Percentiles rank a stretch among this genome's conserved stretches.
These are phyloP conservation scores for Desmophyllum pertusum DNA, from an alignment of 92 coral and sea anemone species.

Conservation along the genomic window DNA sequence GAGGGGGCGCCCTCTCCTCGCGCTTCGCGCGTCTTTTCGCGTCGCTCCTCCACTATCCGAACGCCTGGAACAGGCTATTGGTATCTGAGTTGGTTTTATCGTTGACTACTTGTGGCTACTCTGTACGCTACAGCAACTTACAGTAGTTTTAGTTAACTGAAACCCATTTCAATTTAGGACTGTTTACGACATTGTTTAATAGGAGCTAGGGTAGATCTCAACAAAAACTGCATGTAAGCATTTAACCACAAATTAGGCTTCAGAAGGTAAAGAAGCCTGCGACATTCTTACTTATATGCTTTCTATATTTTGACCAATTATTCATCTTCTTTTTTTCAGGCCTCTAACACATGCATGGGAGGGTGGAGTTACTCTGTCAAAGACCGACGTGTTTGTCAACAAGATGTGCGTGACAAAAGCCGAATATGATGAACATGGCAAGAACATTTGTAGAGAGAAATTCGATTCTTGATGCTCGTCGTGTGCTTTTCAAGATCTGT, in stretches of 20 bases:
- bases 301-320: background rate
- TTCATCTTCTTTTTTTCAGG: slow-evolving; percentile 39
- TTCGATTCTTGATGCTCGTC: slow-evolving; percentile 69
- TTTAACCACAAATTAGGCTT: background rate
- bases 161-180: too few relatives aligned
- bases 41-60: too few relatives aligned
- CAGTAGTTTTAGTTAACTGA: too few relatives aligned
- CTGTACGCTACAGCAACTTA: too few relatives aligned
- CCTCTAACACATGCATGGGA: slow-evolving; percentile 88
- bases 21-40: too few relatives aligned
- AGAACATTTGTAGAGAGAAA: slow-evolving; percentile 83
- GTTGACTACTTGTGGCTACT: too few relatives aligned
- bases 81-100: too few relatives aligned
- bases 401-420: slow-evolving; percentile 98
- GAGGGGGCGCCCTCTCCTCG: too few relatives aligned
- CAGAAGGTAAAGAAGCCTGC: background rate
- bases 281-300: background rate
- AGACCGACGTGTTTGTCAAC: slow-evolving; percentile 78
- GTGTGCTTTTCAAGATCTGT: background rate
- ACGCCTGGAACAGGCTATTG: too few relatives aligned
- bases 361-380: slow-evolving; percentile 84
- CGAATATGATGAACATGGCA: slow-evolving; percentile 95
- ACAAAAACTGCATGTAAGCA: background rate
- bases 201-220: background rate
- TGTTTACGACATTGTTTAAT: too few relatives aligned